Percentiles rank a stretch among this genome's conserved stretches.
Conservation (phyloP, 2,797 vertebrate genomes). For the Notolabrus celidotus region DNA sequence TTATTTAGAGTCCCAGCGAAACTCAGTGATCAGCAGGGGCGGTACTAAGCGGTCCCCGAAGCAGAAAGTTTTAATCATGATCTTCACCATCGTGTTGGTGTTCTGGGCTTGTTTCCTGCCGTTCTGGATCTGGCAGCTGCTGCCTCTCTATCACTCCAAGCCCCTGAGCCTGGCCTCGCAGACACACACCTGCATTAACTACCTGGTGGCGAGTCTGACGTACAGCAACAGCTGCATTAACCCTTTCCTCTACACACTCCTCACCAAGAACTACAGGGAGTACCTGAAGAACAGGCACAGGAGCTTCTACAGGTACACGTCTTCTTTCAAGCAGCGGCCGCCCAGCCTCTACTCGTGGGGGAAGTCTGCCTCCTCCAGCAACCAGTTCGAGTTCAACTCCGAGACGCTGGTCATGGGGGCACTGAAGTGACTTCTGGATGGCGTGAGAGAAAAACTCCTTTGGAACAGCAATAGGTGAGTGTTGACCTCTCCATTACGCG, state of each 20-base stretch:
- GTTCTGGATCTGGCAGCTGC: constrained; percentile 95
- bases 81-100: constrained; percentile 92
- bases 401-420: constrained; percentile 90
- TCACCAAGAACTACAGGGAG: constrained; percentile 90
- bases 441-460: not conserved
- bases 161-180: constrained; percentile 87
- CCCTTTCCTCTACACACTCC: constrained; percentile 89
- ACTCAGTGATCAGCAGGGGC: constrained; percentile 81
- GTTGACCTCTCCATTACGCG: constrained; percentile 2
- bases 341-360: constrained; percentile 91
- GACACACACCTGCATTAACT: constrained; percentile 92
- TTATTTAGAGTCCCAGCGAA: constrained; percentile 90
- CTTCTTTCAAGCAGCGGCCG: constrained; percentile 90
- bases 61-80: constrained; percentile 92
- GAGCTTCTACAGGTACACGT: constrained; percentile 93
- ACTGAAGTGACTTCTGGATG: constrained; percentile 79
- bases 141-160: constrained; percentile 88
- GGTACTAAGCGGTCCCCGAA: constrained; percentile 86
- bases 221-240: constrained; percentile 92
- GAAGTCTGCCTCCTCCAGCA: constrained; percentile 90
- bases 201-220: constrained; percentile 91
- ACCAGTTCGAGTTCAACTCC: constrained; percentile 89
- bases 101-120: constrained; percentile 96
- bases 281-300: constrained; percentile 89
- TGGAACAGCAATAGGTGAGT: constrained; percentile 46